Conservation (phyloP, 1,140 invertebrate species). For the Prorops nasuta region DNA sequence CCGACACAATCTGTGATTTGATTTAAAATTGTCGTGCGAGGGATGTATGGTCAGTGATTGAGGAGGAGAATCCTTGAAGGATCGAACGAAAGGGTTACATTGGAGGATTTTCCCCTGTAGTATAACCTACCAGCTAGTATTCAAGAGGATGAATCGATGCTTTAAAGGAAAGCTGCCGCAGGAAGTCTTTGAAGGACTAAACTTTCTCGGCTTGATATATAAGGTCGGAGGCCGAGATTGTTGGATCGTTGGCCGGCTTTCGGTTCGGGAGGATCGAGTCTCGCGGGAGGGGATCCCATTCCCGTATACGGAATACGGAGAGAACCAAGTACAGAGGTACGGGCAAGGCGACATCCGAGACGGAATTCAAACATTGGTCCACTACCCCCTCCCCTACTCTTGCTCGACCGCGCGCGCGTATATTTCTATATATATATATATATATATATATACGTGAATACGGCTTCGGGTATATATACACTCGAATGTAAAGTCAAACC, state of each 20-base stretch:
- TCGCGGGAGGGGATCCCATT: not conserved
- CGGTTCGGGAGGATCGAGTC: not conserved
- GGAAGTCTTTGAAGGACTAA: slow-evolving; percentile 15
- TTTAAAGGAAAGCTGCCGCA: too few species aligned
- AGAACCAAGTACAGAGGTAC: slow-evolving; percentile 16
- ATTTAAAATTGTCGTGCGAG: too few species aligned
- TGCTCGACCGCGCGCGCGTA: not conserved
- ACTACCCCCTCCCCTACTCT: not conserved
- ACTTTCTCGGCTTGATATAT: slow-evolving; percentile 21
- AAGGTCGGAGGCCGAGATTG: slow-evolving; percentile 14
- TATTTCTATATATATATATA: not conserved
- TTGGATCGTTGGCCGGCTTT: slow-evolving; percentile 12
- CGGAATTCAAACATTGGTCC: slow-evolving; percentile 42
- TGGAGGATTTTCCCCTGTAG: too few species aligned
- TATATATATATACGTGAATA: not conserved
- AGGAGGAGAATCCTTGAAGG: too few species aligned
- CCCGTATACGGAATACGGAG: slow-evolving; percentile 5
- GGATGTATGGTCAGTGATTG: too few species aligned
- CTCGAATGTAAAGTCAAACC: slow-evolving; percentile 38
- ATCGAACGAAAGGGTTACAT: too few species aligned
- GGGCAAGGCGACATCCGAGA: slow-evolving; percentile 37
- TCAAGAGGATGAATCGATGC: too few species aligned
- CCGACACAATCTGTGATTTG: too few species aligned
- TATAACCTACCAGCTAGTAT: too few species aligned
- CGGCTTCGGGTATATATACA: slow-evolving; percentile 23